These are phyloP conservation scores for Leuciscus waleckii DNA, from an alignment of 2,797 vertebrate genomes.

Conservation along the genomic window DNA sequence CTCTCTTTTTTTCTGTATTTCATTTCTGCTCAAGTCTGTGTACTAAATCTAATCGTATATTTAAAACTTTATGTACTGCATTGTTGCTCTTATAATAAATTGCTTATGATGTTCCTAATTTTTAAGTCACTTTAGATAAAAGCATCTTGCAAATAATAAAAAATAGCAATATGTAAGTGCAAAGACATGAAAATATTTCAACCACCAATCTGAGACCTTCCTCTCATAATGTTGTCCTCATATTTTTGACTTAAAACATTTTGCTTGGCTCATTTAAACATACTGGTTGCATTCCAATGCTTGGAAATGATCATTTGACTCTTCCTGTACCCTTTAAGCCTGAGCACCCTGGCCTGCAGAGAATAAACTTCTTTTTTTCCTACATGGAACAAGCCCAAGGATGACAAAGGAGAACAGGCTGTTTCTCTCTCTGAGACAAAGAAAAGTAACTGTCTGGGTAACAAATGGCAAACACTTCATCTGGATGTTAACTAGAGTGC, in stretches of 20 bases:
- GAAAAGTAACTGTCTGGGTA: conserved; percentile 41
- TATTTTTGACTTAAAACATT: neutral
- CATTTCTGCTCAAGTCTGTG: neutral
- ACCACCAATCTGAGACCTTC: neutral
- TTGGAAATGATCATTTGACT: conserved; percentile 31
- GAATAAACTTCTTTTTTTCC: conserved; percentile 50
- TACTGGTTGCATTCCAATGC: neutral
- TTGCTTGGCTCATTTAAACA: conserved; percentile 18
- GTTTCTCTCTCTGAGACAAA: conserved; percentile 14
- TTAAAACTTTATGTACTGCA: neutral
- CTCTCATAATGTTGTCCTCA: neutral
- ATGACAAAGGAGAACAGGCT: conserved; percentile 20
- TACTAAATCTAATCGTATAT: neutral
- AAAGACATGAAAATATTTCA: neutral
- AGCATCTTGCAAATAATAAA: neutral
- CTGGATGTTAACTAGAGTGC: conserved; percentile 50
- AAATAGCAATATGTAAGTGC: neutral
- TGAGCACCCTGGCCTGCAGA: conserved; percentile 35
- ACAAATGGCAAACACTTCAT: conserved; percentile 50
- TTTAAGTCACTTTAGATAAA: neutral
- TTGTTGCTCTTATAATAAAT: neutral
- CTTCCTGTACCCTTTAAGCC: conserved; percentile 37
- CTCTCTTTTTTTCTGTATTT: neutral
- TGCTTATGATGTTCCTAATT: neutral
- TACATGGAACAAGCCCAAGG: conserved; percentile 22